Base-by-base conservation (phyloP, 2,888 invertebrate species). In the Electrophaes corylata region DNA sequence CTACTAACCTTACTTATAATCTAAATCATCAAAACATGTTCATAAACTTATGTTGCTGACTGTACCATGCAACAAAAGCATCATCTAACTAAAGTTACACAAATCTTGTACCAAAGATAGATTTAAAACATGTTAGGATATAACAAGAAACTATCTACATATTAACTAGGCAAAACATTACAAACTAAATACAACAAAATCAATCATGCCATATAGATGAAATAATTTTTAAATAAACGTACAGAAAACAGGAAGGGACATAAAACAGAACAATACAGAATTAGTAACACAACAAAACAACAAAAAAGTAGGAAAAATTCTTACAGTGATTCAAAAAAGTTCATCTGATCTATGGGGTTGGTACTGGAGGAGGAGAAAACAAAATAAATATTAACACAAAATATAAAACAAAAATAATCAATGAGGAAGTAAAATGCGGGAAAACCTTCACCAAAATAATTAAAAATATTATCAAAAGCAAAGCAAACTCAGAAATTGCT, bases 301-400 rank as follows among this genome's bases (percentile, higher is more conserved):
- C 62, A 71, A 75, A 77, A 71, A 69, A 72, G 67, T 72, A 72
- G 73, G 71, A 79, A 85, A 83, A 79, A 62, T 77, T 82, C 91
- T 91, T 91, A 91, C 91, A 91, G 86, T 77, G 91, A 89, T 74
- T 91, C 91, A 88, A 91, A 91, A 91, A 91, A 91, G 89, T 89
- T 91, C 89, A 91, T 90, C 88, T 91, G 91, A 89, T 91, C 91
- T 84, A 89, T 84, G 79, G 91, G 91, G 90, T 90, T 91, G 84
- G 91, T 91, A 88, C 91, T 91, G 84, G 86, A 68, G 73, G 78
- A 71, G 73, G 78, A 83, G 75, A 79, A 83, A 76, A 65, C 62
- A 73, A 82, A 84, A 78, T 73, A 71, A 73, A 82, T 85, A 88
- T 79, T 83, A 76, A 77, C 75, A 74, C 73, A 76, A 69, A 68